A percentile compares a stretch with the other conserved stretches of the same genome.
Conservation (phyloP, 2,113 vertebrate species). For the Potamarius usumacintae region DNA sequence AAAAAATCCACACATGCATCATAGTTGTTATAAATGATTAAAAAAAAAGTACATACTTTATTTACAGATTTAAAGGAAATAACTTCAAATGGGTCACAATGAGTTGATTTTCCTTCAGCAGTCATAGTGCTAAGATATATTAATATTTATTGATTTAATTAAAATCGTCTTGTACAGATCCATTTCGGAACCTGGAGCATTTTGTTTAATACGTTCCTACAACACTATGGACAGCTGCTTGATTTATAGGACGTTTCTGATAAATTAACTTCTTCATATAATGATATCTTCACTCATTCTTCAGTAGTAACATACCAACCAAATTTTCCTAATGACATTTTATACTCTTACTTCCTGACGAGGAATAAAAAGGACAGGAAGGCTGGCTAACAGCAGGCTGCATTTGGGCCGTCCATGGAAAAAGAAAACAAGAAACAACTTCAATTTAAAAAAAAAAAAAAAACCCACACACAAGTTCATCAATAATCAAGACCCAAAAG, state of each 20-base stretch:
- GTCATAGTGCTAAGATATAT: not conserved
- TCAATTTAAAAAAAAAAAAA: not conserved
- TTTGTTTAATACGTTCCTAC: not conserved
- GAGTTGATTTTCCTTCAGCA: not conserved
- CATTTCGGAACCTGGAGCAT: not conserved
- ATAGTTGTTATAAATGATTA: constrained; percentile 3
- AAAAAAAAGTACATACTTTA: constrained; percentile 16
- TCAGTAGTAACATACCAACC: constrained; percentile 19
- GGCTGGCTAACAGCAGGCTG: not conserved
- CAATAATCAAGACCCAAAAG: not conserved
- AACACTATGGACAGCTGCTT: constrained; percentile 4
- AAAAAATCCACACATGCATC: not conserved
- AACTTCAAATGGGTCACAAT: not conserved
- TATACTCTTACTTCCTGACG: not conserved
- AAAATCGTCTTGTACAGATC: not conserved
- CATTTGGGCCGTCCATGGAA: not conserved
- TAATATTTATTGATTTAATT: not conserved
- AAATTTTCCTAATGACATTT: not conserved
- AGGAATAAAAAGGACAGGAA: constrained; percentile 14
- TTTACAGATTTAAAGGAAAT: constrained; percentile 34
- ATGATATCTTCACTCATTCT: not conserved
- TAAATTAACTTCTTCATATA: not conserved
- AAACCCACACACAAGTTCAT: not conserved
- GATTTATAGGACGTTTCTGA: constrained; percentile 3
- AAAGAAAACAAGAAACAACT: not conserved